Base-by-base conservation (phyloP, 2,113 vertebrate species). In the Takifugu bimaculatus region DNA sequence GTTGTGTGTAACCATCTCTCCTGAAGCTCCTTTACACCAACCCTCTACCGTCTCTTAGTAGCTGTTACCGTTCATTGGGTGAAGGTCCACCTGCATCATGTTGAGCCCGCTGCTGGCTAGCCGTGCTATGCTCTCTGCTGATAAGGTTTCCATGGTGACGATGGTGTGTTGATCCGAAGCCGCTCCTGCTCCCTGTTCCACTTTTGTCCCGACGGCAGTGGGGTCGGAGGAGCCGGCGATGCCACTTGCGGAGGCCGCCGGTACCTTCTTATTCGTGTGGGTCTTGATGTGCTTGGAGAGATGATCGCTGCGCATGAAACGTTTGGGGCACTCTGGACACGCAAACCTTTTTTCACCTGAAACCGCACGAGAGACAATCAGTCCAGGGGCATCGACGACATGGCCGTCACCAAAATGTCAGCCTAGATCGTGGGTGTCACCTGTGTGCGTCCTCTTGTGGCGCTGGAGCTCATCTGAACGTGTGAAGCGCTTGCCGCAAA, bases 221-320 rank as follows among this genome's bases (percentile, higher is more conserved):
- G 89, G 75, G 56, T 93, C 91, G 20, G 91, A 77, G 25, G 92
- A 44, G 28, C 61, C 47, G 0, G 76, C 20, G 32, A 43, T 48
- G 43, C 45, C 29, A 54, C 26, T 47, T 44, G 45, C 39, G 29
- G 27, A 14, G 15, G 78, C 25, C 1, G 80, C 88, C 58, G 78
- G n/a, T 2, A 80, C 88, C 60, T 97, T 98, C 89, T 98, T 98
- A 89, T 96, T 97, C 71, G 88, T 81, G 87, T 98, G 96, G 63
- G 96, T 98, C 83, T 97, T 97, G 90, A 96, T 90, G 88, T 97
- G 95, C 75, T 97, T 98, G 70, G 96, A 97, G 70, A 98, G 92
- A 61, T 98, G 96, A 78, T 98, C 95, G 39, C 96, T 98, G 48
- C 96, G 92, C 96, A 97, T 98, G 88, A 98, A 98, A 80, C 95